Base-by-base conservation (phyloP, 2,888 invertebrate species). In the Dione vanillae region DNA sequence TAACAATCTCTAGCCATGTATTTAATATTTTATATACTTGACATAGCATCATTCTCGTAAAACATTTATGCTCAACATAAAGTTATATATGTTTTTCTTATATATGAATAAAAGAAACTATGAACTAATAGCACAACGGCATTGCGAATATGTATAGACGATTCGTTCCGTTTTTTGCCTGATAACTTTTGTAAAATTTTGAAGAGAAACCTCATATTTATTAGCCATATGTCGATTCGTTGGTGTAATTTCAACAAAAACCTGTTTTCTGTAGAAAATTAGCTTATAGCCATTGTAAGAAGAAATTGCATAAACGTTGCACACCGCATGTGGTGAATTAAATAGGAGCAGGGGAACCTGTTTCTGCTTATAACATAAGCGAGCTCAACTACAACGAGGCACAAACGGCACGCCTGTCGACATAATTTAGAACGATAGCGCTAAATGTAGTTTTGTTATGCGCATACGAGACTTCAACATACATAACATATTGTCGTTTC, bases 301-400 rank as follows among this genome's bases (percentile, higher is more conserved):
- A 85, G 78, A 86, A 90, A 89, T 92, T 91, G 87, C 89, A 87
- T 90, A 90, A 90, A 87, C 78, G 81, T 85, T 87, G 86, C 82
- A 87, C 82, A 85, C 85, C 82, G 83, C 88, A 88, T 90, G 87
- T 87, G 85, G 85, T 83, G 85, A 88, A 88, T 88, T 87, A 88
- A 90, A 90, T 91, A 89, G 89, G 86, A 88, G 88, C 84, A 88
- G 86, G 84, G 85, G 84, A 91, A 91, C 90, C 89, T 90, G 90
- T 92, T 90, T 81, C 74, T 74, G 79, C 80, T 83, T 85, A 86
- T 87, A 87, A 85, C 80, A 85, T 83, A 85, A 83, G 83, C 83
- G 81, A 82, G 81, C 81, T 84, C 81, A 82, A 81, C 81, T 84
- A 81, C 82, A 86, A 82, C 85, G 84, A 85, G 83, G 84, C 84